A percentile compares a stretch with the other conserved stretches of the same genome.
These are phyloP conservation scores for Aethina tumida DNA, from an alignment of 1,140 invertebrate species.

Conservation along the genomic window DNA sequence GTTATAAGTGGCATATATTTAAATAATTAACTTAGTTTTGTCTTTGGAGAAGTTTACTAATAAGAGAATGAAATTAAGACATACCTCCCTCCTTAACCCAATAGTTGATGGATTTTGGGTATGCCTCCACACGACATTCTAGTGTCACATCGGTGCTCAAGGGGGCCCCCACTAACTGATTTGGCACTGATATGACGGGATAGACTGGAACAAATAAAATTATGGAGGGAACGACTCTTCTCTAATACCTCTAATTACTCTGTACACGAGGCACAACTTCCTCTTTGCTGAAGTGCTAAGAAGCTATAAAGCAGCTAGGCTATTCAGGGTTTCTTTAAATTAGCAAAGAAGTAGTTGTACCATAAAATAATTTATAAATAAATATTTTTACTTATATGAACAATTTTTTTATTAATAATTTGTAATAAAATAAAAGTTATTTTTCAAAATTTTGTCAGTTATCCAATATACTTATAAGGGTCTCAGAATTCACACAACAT, in stretches of 20 bases:
- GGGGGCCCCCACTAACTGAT: conserved; percentile 81
- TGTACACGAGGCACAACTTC: no score
- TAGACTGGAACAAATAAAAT: conserved; percentile 51
- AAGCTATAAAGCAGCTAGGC: no score
- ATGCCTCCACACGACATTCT: conserved; percentile 84
- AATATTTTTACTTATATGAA: no score
- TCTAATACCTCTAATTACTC: neutral
- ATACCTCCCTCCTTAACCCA: conserved; percentile 74
- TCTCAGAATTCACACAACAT: no score
- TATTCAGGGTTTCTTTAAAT: no score
- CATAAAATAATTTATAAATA: no score
- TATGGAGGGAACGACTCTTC: neutral
- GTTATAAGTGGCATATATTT: conserved; percentile 19
- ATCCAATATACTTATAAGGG: no score
- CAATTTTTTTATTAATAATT: no score
- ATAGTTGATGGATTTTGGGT: conserved; percentile 79
- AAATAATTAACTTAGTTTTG: conserved; percentile 20
- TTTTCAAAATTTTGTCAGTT: no score
- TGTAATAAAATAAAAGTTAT: no score
- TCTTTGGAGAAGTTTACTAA: neutral
- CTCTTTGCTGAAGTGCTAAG: no score
- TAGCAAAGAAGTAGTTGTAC: no score
- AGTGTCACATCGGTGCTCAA: conserved; percentile 75
- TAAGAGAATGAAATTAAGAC: neutral
- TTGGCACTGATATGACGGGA: conserved; percentile 79